Percentiles rank a stretch among this genome's conserved stretches.
These are phyloP conservation scores for Epirrhoe alternata DNA, from an alignment of 2,888 invertebrate genomes.

Conservation along the genomic window DNA sequence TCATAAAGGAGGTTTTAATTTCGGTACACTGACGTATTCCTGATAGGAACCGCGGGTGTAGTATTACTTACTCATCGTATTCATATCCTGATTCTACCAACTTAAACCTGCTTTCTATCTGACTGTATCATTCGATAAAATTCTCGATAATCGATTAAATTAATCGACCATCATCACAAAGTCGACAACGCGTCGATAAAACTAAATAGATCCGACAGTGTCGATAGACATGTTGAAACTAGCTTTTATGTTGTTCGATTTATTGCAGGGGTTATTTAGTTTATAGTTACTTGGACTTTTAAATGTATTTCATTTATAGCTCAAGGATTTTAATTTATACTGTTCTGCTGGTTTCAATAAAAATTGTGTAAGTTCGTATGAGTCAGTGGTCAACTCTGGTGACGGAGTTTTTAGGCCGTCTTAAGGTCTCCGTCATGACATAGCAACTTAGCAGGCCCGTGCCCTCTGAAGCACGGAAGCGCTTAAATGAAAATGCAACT, in stretches of 20 bases:
- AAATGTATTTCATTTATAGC: neutral
- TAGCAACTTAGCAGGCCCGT: too few relatives aligned
- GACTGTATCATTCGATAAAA: conserved; percentile 21
- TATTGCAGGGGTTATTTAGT: conserved; percentile 24
- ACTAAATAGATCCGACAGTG: conserved; percentile 26
- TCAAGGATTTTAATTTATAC: conserved; percentile 2
- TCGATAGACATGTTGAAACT: conserved; percentile 29
- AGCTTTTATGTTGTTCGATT: conserved; percentile 15
- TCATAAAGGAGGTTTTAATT: too few relatives aligned
- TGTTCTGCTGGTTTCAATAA: neutral
- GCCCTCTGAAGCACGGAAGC: too few relatives aligned
- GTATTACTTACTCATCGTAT: too few relatives aligned
- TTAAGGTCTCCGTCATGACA: too few relatives aligned
- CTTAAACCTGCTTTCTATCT: neutral
- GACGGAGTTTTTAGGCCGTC: too few relatives aligned
- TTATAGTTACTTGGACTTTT: conserved; percentile 8
- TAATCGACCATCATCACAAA: conserved; percentile 56
- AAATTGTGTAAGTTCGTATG: too few relatives aligned
- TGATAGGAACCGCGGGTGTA: too few relatives aligned
- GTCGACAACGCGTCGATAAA: conserved; percentile 45
- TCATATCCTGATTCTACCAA: neutral
- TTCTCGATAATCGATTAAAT: conserved; percentile 50
- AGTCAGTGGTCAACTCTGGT: too few relatives aligned
- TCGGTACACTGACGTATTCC: too few relatives aligned
- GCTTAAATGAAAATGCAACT: too few relatives aligned